Evolutionary conservation across 2,797 vertebrate genomes (phyloP).

Genomic region (Myotis pilosus): DNA sequence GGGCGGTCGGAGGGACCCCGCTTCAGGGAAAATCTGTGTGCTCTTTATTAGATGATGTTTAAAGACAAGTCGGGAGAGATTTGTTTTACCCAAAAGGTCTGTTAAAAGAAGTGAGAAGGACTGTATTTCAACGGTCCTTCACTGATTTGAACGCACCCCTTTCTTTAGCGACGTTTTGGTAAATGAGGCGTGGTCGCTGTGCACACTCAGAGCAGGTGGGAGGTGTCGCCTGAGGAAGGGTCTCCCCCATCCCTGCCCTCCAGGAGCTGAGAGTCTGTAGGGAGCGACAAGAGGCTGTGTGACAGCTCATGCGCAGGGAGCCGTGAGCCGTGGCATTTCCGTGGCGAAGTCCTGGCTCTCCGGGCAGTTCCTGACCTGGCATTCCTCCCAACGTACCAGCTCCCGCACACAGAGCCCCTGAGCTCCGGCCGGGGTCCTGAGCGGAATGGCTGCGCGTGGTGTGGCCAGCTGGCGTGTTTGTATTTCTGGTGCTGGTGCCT

Average conservation of each 20-base stretch:
- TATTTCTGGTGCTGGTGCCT: background rate
- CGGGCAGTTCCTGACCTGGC: background rate
- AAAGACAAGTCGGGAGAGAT: background rate
- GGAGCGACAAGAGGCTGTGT: rapidly evolving
- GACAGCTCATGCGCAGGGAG: rapidly evolving
- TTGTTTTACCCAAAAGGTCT: background rate
- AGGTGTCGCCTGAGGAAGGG: rapidly evolving
- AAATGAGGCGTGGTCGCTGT: rapidly evolving
- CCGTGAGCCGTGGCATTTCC: rapidly evolving
- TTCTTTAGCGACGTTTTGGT: background rate
- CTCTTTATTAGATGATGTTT: background rate
- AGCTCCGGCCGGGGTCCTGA: background rate
- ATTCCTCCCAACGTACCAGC: background rate
- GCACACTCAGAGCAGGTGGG: rapidly evolving
- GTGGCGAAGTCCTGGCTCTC: background rate
- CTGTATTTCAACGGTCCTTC: background rate
- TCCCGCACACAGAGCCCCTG: background rate
- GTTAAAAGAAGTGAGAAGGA: background rate
- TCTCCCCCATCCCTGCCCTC: rapidly evolving
- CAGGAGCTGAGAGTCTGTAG: background rate
- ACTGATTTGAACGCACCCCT: background rate
- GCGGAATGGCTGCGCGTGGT: background rate
- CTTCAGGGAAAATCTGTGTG: background rate
- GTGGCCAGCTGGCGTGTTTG: background rate
- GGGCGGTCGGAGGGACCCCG: rapidly evolving